Evolutionary conservation across 2,113 vertebrate genomes (phyloP).

Genomic region (Scomber colias): DNA sequence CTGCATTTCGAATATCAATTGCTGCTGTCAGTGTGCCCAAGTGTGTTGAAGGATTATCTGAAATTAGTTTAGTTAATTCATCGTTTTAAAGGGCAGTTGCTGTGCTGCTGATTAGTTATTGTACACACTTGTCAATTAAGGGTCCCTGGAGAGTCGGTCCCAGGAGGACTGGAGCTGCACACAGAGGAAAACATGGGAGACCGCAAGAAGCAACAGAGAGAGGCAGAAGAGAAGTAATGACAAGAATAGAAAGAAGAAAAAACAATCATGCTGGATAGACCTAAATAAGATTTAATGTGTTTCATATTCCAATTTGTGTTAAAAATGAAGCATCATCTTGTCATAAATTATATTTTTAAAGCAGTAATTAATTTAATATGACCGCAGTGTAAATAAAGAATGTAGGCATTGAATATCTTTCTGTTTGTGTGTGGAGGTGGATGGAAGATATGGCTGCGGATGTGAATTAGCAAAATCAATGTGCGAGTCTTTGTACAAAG

Average conservation of each 20-base stretch:
- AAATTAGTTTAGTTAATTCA: slow-evolving; percentile 85
- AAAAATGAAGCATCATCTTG: not conserved
- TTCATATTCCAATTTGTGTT: not conserved
- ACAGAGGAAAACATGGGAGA: slow-evolving; percentile 27
- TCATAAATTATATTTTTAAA: not conserved
- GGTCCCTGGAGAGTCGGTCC: slow-evolving; percentile 69
- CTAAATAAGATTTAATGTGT: not conserved
- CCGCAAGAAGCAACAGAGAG: not conserved
- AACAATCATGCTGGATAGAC: not conserved
- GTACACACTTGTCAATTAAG: slow-evolving; percentile 85
- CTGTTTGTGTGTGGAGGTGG: slow-evolving; percentile 15
- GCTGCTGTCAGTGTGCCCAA: slow-evolving; percentile 57
- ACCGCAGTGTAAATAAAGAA: slow-evolving; percentile 6
- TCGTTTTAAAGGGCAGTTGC: slow-evolving; percentile 84
- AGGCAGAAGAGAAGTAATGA: not conserved
- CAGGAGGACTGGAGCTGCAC: slow-evolving; percentile 40
- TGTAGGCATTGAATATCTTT: not conserved
- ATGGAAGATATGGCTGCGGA: slow-evolving; percentile 31
- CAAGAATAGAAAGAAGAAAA: slow-evolving; percentile 1
- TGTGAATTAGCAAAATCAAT: slow-evolving; percentile 70
- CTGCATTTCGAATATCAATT: slow-evolving; percentile 79
- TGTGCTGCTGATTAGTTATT: slow-evolving; percentile 84
- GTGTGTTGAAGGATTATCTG: slow-evolving; percentile 82
- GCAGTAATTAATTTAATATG: not conserved
- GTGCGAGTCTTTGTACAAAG: slow-evolving; percentile 57